These are phyloP conservation scores for Pteronotus mesoamericanus DNA, from an alignment of 2,797 vertebrate genomes.

Conservation along the genomic window DNA sequence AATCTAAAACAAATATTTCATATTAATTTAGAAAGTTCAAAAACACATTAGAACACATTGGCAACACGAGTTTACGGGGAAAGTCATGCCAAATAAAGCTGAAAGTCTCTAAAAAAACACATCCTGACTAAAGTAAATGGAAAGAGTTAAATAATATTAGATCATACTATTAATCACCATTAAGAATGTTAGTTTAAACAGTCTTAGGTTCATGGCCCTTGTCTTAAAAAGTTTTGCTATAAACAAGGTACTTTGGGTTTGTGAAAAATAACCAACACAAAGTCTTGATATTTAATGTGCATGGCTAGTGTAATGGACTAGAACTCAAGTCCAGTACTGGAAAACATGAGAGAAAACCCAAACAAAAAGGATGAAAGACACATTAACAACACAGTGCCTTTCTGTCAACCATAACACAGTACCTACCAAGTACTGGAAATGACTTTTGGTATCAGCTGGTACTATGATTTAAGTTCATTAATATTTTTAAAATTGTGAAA, in stretches of 20 bases:
- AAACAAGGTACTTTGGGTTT: background rate
- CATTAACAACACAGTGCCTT: background rate
- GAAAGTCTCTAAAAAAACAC: background rate
- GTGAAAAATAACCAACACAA: background rate
- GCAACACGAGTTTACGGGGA: background rate
- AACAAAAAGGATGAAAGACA: background rate
- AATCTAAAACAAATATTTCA: background rate
- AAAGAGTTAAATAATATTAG: conserved; percentile 13
- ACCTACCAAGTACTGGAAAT: background rate
- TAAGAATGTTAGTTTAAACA: background rate
- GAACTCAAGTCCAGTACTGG: background rate
- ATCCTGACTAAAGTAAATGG: background rate
- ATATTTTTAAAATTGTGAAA: background rate
- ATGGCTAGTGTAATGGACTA: background rate
- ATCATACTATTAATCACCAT: background rate
- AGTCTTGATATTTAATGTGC: background rate
- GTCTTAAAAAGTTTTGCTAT: background rate
- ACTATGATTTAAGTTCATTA: background rate
- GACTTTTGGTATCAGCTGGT: background rate
- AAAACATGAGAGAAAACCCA: background rate
- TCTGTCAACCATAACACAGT: background rate
- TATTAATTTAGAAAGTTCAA: background rate
- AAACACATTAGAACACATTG: background rate
- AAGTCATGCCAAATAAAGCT: background rate
- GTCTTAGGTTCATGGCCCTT: background rate